Evolutionary conservation across 2,797 vertebrate genomes (phyloP).

Genomic region (Falco novaeseelandiae): DNA sequence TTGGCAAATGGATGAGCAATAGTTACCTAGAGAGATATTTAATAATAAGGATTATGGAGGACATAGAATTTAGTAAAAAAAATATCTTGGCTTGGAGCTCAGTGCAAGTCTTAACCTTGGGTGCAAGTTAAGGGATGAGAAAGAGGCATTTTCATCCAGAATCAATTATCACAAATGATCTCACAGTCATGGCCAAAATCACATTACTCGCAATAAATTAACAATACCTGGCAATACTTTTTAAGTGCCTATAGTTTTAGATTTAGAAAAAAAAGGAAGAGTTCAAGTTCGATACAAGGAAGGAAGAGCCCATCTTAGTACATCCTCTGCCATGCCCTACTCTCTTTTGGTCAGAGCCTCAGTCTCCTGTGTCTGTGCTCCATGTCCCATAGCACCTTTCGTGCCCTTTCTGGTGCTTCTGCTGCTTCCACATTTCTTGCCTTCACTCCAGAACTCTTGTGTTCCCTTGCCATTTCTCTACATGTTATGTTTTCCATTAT

Average conservation of each 20-base stretch:
- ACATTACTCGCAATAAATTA: constrained; percentile 54
- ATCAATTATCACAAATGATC: constrained; percentile 58
- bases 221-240: background rate
- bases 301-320: background rate
- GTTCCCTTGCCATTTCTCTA: background rate
- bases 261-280: background rate
- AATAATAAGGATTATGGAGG: constrained; percentile 1
- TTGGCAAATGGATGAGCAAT: background rate
- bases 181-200: constrained; percentile 36
- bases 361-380: background rate
- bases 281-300: background rate
- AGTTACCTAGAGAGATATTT: background rate
- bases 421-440: background rate
- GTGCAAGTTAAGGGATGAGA: constrained; percentile 40
- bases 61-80: constrained; percentile 1
- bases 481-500: background rate
- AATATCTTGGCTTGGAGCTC: constrained; percentile 11
- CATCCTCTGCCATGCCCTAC: fast-evolving
- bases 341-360: background rate
- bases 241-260: background rate
- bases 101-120: constrained; percentile 16
- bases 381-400: background rate
- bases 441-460: background rate
- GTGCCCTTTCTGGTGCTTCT: background rate
- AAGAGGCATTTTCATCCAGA: constrained; percentile 42